Evolutionary conservation across 2,113 vertebrate species (phyloP), one percentile per base, ranked within the genome.

Genomic region (Tenebrosternarchus preto): DNA sequence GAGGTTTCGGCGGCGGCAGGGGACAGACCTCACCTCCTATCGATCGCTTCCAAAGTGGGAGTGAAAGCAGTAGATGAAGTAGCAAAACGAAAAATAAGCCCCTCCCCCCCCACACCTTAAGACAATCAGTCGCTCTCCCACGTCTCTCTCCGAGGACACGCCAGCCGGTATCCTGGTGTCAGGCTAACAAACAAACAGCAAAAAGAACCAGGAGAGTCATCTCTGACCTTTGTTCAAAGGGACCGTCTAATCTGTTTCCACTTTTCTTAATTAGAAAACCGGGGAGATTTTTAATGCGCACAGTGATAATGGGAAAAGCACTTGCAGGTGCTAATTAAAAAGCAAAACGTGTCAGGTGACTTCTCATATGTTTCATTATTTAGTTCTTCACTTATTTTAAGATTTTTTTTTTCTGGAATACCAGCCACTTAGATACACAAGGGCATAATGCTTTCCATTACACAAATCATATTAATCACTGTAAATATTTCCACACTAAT

Each of bases 181-280:
- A 78, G 80, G 73, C 80, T 69, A 80, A 73, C 88, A 88, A 90
- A 90, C 89, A 92, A 92, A 92, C 90, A 88, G 69, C 73, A 80
- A 81, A 59, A 84, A 77, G 46, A 84, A 85, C 84, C 84, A 86
- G 85, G 82, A 84, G 85, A 91, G 88, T 89, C 87, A 92, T 89
- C 88, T 85, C 87, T 93, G 92, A 93, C 92, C 92, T 92, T 92
- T 93, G 92, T 92, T 93, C 92, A 92, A 93, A 93, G 92, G 89
- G 87, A 87, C 88, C 85, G 90, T 93, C 91, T 92, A 91, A 92
- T 93, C 91, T 92, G 90, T 92, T 92, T 91, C 90, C 91, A 93
- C 92, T 93, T 93, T 91, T 91, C 90, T 91, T 93, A 93, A 93
- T 93, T 90, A 92, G 92, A 90, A 93, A 91, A 92, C 83, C 88